Conservation (phyloP, 2,888 invertebrate genomes). For the Xestoiulus laeticollis region DNA sequence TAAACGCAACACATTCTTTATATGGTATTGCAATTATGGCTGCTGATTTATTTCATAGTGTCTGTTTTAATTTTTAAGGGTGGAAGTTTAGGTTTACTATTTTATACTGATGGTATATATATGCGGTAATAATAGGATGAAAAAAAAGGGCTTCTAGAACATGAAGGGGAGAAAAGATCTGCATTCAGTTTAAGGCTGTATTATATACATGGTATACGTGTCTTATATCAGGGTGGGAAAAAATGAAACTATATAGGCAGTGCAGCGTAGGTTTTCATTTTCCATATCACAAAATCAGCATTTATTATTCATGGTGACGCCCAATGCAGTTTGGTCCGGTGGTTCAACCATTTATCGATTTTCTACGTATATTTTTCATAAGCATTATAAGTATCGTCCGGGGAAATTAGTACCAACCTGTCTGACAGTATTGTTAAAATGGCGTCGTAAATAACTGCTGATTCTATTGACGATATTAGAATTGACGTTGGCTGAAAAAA, state of each 20-base stretch:
- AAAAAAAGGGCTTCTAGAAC: background rate
- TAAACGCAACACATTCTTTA: background rate
- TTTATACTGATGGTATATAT: background rate
- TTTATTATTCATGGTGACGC: slow-evolving; percentile 23
- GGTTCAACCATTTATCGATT: slow-evolving; percentile 23
- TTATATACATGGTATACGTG: background rate
- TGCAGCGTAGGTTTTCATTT: background rate
- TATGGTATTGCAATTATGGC: background rate
- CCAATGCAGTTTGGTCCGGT: background rate
- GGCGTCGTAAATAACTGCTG: slow-evolving; percentile 15
- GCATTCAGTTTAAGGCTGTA: too few species aligned
- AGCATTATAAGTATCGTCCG: background rate
- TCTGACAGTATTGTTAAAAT: background rate
- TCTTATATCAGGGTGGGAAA: background rate
- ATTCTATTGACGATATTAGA: background rate
- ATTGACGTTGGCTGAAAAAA: background rate
- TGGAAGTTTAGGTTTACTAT: background rate
- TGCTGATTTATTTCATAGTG: background rate
- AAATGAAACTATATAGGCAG: background rate
- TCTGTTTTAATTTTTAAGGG: background rate
- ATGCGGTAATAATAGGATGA: background rate
- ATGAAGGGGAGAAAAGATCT: background rate
- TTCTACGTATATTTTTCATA: background rate
- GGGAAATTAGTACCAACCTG: background rate
- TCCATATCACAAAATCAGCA: slow-evolving; percentile 11